phyloP scores from a whole-genome alignment of 2,888 invertebrate species.

The Acheta domesticus region DNA sequence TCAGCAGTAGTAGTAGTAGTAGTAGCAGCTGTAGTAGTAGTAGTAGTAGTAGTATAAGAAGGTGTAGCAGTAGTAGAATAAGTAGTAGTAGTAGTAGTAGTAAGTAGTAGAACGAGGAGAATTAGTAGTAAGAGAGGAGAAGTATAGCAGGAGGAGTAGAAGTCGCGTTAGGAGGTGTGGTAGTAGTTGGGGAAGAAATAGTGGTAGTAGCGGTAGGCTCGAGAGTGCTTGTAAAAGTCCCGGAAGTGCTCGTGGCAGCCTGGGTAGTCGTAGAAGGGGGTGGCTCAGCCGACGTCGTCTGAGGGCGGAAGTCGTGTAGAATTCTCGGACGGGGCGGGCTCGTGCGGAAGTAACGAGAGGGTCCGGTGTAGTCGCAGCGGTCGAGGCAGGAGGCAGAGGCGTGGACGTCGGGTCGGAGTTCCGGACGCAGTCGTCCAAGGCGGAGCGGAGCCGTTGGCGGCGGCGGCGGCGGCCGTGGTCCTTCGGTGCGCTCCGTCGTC shows the following conservation, averaged over 20 bases:
- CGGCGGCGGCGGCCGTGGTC: not conserved
- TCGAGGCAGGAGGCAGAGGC: too few species aligned
- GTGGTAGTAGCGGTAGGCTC: not conserved
- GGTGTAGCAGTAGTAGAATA: not conserved
- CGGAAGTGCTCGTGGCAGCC: not conserved
- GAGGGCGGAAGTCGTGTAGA: too few species aligned
- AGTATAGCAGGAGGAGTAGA: not conserved
- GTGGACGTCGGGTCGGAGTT: not conserved
- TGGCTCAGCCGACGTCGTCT: too few species aligned
- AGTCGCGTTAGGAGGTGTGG: not conserved
- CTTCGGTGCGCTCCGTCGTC: not conserved
- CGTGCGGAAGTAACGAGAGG: too few species aligned
- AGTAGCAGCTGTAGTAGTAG: not conserved
- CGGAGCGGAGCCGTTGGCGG: not conserved
- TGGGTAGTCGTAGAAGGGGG: not conserved
- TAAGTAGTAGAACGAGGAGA: too few species aligned
- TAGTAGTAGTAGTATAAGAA: not conserved
- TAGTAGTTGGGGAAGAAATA: not conserved
- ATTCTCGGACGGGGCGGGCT: too few species aligned
- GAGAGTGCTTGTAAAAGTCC: not conserved
- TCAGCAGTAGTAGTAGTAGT: not conserved
- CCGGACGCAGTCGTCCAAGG: not conserved
- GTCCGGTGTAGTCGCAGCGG: too few species aligned
- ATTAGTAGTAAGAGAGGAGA: too few species aligned
- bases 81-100: too few species aligned